phyloP scores from a whole-genome alignment of 2,888 invertebrate genomes.

The Halictus ligatus region DNA sequence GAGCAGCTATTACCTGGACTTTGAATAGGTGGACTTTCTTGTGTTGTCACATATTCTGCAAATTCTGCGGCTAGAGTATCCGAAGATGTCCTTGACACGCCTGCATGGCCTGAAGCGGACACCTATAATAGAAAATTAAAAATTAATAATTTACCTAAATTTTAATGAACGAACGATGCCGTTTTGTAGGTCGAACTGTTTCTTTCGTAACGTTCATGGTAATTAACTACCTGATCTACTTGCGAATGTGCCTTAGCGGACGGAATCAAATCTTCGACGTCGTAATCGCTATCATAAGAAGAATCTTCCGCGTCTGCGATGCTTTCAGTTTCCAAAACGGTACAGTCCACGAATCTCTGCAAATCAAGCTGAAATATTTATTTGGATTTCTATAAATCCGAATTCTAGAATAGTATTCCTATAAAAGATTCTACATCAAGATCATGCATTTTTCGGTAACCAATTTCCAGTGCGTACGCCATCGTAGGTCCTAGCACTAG shows the following conservation, averaged over 20 bases:
- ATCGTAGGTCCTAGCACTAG: background rate
- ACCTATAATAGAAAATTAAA: constrained; percentile 73
- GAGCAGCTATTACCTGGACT: constrained; percentile 77
- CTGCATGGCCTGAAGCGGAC: constrained; percentile 86
- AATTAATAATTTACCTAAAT: background rate
- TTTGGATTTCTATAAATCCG: background rate
- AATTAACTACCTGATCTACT: constrained; percentile 67
- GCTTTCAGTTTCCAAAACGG: constrained; percentile 86
- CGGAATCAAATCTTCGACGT: constrained; percentile 84
- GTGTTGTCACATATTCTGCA: constrained; percentile 91
- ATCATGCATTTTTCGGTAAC: background rate
- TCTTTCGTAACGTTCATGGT: background rate
- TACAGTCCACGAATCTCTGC: constrained; percentile 91
- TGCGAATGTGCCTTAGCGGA: constrained; percentile 73
- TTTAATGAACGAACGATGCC: background rate
- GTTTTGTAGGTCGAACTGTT: background rate
- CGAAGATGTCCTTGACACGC: constrained; percentile 92
- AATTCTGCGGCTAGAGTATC: constrained; percentile 94
- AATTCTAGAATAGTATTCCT: background rate
- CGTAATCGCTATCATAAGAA: constrained; percentile 94
- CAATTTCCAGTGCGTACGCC: background rate
- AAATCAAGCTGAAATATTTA: constrained; percentile 73
- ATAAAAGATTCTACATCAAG: background rate
- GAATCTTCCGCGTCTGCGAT: constrained; percentile 91
- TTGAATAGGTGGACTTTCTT: constrained; percentile 75